A percentile compares a stretch with the other conserved stretches of the same genome.
phyloP scores from a whole-genome alignment of 2,888 invertebrate genomes.

The Hemicrepidius hirtus region DNA sequence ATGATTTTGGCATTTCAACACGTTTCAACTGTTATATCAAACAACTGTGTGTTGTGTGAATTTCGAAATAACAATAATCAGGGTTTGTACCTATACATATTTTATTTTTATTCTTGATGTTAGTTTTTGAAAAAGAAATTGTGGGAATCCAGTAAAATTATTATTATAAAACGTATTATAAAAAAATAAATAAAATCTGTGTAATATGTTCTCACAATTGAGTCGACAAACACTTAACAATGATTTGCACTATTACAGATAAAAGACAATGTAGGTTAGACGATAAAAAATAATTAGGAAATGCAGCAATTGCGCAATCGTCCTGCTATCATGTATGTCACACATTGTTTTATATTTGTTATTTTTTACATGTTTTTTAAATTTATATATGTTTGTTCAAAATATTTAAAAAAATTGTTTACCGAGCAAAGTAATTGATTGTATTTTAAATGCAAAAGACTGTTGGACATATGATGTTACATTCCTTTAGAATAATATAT shows the following conservation, averaged over 20 bases:
- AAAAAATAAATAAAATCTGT: constrained; percentile 26
- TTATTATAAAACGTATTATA: constrained; percentile 11
- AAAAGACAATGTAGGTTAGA: constrained; percentile 46
- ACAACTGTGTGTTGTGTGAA: no score
- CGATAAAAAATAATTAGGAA: constrained; percentile 49
- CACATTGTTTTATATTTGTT: constrained; percentile 28
- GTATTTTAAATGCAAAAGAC: no score
- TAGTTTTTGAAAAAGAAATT: no score
- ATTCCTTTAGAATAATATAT: no score
- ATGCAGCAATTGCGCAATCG: constrained; percentile 41
- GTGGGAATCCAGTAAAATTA: no score
- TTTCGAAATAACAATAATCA: no score
- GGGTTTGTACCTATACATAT: no score
- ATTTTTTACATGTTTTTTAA: constrained; percentile 26
- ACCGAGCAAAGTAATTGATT: neutral
- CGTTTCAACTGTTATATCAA: no score
- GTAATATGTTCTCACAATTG: constrained; percentile 22
- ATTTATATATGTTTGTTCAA: constrained; percentile 27
- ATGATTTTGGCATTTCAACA: no score
- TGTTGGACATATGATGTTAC: no score
- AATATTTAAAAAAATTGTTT: constrained; percentile 1
- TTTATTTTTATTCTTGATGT: no score
- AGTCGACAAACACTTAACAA: constrained; percentile 36
- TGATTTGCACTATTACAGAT: constrained; percentile 40
- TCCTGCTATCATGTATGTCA: constrained; percentile 16